phyloP scores from a whole-genome alignment of 2,113 vertebrate genomes.

The Callipepla californica region DNA sequence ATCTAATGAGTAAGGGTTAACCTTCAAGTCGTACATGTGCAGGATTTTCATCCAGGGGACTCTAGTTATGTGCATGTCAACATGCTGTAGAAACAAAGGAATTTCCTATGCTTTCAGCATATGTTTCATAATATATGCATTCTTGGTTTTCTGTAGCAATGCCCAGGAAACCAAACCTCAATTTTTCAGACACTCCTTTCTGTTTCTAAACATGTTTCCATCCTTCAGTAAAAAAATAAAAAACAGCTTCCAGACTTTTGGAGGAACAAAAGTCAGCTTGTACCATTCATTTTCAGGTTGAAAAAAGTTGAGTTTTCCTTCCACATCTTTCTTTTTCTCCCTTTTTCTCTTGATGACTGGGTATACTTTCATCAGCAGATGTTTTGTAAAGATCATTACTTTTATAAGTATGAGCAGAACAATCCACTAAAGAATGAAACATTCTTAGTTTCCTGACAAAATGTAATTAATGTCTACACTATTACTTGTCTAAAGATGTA shows the following conservation, averaged over 20 bases:
- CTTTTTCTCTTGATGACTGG: background rate
- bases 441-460: background rate
- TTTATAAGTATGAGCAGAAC: background rate
- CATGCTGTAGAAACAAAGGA: background rate
- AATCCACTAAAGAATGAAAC: background rate
- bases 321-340: background rate
- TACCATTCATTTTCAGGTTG: background rate
- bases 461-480: background rate
- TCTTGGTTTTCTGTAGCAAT: background rate
- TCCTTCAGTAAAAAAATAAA: background rate
- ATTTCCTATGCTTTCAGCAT: background rate
- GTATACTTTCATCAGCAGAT: background rate
- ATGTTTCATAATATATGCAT: background rate
- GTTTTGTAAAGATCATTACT: conserved; percentile 41
- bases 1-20: background rate
- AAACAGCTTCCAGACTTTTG: background rate
- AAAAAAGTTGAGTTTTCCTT: background rate
- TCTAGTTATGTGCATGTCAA: background rate
- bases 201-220: background rate
- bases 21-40: background rate
- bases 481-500: background rate
- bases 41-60: background rate
- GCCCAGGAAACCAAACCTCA: background rate
- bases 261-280: background rate
- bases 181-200: background rate